Percentiles rank a stretch among this genome's conserved stretches.
Conservation (phyloP, 2,113 vertebrate genomes). For the Oncorhynchus nerka region DNA sequence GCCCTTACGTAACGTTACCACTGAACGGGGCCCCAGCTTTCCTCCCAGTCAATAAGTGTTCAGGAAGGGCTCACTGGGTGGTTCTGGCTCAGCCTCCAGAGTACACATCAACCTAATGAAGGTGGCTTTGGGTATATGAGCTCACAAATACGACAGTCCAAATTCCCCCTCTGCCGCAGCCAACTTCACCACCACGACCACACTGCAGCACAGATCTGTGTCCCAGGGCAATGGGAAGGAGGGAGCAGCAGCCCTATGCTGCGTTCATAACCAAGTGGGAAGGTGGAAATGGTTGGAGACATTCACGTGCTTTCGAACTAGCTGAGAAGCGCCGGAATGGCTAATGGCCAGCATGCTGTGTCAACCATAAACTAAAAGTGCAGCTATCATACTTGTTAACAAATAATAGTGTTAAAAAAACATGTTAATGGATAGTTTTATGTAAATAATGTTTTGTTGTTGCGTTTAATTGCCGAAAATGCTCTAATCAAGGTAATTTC, state of each 20-base stretch:
- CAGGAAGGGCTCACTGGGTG: constrained; percentile 47
- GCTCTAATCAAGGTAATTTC: no score
- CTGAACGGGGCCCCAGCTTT: constrained; percentile 35
- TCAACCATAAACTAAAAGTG: no score
- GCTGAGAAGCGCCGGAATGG: no score
- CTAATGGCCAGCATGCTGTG: no score
- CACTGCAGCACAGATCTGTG: constrained; percentile 22
- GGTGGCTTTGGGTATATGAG: constrained; percentile 50
- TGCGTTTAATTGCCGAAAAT: no score
- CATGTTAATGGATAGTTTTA: no score
- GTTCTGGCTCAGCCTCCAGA: constrained; percentile 43
- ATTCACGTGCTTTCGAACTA: no score
- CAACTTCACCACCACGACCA: constrained; percentile 34
- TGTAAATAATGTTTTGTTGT: no score
- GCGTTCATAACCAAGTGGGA: no score
- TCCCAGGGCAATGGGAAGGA: constrained; percentile 35
- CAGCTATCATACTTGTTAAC: no score
- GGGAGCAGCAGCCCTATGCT: background rate
- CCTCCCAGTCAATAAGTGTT: constrained; percentile 5
- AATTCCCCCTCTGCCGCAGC: constrained; percentile 29
- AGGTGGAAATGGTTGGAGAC: no score
- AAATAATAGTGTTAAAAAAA: no score
- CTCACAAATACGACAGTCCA: constrained; percentile 21
- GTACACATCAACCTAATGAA: constrained; percentile 43
- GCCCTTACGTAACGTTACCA: constrained; percentile 46